Evolutionary conservation across 2,113 vertebrate genomes (phyloP), one percentile per base, ranked within the genome.

Genomic region (Centropristis striata): DNA sequence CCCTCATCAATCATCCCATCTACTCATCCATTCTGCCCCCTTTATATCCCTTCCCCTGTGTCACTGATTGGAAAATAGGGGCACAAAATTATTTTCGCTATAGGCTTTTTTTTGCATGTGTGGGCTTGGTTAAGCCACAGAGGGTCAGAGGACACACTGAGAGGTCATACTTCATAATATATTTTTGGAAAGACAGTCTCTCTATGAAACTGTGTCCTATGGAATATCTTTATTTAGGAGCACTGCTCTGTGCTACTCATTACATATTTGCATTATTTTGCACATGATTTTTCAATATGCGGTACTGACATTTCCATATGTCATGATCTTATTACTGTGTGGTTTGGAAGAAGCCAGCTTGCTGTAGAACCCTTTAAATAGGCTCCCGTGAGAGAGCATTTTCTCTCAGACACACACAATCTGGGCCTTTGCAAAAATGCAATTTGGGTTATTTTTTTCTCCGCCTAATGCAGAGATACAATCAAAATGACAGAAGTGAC

Each of bases 401-500:
- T 27, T 16, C 44, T 55, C 58, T 53, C 14, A 61, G 25, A 2
- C 61, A 32, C 51, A 28, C 59, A 70, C 51, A 55, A 55, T 71
- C 60, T 67, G 21, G 58, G 82, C 59, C 53, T 60, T 61, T 18
- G 15, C 64, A 71, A 84, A 86, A 87, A 83, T 61, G 64, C 76
- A 89, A 90, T 90, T 90, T 86, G 73, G 58, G 58, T 51, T 14
- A 55, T 51, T 58, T 83, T 83, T 18, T 53, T 67, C 81, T 86
- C 88, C 44, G 4, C 32, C 77, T 72, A 75, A 84, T 71, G 71
- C 73, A 64, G 71, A 81, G 87, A 90, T 83, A 84, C 71, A 85
- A 92, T 93, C 87, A 85, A 65, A 65, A 81, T 76, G 90, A 93
- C 92, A 93, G 59, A 78, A 80, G 84, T 90, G 86, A 93, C 90